Evolutionary conservation across 2,113 vertebrate genomes (phyloP).

Genomic region (Lycaon pictus): DNA sequence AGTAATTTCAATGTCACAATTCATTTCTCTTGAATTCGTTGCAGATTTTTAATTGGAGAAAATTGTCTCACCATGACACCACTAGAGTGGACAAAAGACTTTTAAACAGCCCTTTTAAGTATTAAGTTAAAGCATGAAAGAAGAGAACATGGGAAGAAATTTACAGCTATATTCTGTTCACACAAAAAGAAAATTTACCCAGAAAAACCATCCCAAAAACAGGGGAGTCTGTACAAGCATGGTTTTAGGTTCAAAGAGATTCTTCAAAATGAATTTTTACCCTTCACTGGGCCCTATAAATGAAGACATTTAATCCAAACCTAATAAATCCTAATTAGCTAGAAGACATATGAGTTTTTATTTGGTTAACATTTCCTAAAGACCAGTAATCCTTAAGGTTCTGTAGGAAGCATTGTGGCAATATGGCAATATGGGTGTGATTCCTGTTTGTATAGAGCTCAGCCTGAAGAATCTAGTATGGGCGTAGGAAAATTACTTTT

Average conservation of each 20-base stretch:
- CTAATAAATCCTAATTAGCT: neutral
- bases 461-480: neutral
- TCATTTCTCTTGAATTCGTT: conserved; percentile 33
- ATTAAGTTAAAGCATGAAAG: neutral
- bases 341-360: neutral
- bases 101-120: conserved; percentile 29
- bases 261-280: neutral
- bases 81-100: neutral
- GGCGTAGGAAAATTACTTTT: neutral
- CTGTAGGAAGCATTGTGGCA: neutral
- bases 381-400: neutral
- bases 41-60: conserved; percentile 54
- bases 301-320: neutral
- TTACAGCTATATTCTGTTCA: neutral
- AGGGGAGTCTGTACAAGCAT: neutral
- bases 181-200: neutral
- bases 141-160: neutral
- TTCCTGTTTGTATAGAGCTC: neutral
- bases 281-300: neutral
- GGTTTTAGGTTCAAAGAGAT: neutral
- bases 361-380: conserved; percentile 9
- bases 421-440: neutral
- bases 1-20: conserved; percentile 21
- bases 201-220: neutral
- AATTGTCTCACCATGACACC: neutral